Percentiles rank a stretch among this genome's conserved stretches.
Evolutionary conservation across 2,113 vertebrate species (phyloP).

Genomic region (Erythrolamprus reginae): DNA sequence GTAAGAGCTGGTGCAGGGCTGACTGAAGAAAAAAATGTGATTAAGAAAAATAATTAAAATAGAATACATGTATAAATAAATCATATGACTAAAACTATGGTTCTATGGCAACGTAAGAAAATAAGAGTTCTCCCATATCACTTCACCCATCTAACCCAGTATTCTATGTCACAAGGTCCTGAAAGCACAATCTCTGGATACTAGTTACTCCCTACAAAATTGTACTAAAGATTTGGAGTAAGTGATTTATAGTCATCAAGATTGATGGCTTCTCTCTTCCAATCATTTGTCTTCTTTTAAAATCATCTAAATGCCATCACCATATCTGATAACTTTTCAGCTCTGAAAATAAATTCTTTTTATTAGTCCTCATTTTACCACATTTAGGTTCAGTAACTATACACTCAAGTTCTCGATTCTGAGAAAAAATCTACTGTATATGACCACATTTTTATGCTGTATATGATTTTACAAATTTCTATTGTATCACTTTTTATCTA

Average conservation of each 20-base stretch:
- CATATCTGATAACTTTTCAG: background rate
- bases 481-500: background rate
- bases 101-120: background rate
- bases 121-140: background rate
- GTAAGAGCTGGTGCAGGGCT: constrained; percentile 56
- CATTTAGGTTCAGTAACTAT: background rate
- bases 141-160: background rate
- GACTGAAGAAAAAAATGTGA: constrained; percentile 64
- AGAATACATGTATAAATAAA: constrained; percentile 29
- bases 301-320: background rate
- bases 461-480: background rate
- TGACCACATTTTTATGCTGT: background rate
- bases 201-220: background rate
- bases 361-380: background rate
- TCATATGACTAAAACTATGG: constrained; percentile 31
- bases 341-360: background rate
- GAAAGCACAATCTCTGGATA: background rate
- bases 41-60: constrained; percentile 35
- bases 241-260: background rate
- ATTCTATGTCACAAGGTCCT: background rate
- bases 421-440: background rate
- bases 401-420: background rate
- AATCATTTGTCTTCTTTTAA: background rate
- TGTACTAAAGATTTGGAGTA: background rate
- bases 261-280: background rate